These are phyloP conservation scores for Omphaloscelis lunosa DNA, from an alignment of 2,888 invertebrate genomes.

Conservation along the genomic window DNA sequence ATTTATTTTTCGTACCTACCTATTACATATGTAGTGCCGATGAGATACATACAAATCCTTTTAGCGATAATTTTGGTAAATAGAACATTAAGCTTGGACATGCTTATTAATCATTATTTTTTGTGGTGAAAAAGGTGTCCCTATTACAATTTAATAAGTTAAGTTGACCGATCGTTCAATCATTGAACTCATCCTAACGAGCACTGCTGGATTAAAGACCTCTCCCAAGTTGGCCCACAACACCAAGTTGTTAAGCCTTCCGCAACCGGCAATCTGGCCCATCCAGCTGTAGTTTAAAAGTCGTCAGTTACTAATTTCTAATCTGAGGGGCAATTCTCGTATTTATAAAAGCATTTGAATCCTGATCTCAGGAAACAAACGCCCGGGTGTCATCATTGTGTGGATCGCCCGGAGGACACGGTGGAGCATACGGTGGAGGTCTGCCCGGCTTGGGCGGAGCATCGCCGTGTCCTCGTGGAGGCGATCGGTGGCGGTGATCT, in stretches of 20 bases:
- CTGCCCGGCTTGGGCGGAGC: no score
- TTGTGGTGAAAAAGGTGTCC: background rate
- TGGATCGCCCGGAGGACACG: no score
- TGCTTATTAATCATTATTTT: background rate
- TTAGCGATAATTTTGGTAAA: background rate
- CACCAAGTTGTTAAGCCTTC: background rate
- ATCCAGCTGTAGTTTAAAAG: background rate
- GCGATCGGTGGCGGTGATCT: no score
- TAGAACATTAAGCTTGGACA: background rate
- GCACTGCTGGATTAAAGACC: background rate
- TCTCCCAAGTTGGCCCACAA: background rate
- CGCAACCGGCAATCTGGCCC: background rate
- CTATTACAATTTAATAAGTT: background rate
- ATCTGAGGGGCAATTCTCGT: background rate
- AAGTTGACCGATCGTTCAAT: background rate
- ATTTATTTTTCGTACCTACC: background rate
- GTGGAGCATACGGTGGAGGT: no score
- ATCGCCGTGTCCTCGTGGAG: no score
- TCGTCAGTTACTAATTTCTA: background rate
- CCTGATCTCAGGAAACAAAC: fast-evolving
- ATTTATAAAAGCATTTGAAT: background rate
- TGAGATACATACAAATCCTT: background rate
- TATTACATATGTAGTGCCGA: background rate
- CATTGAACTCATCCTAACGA: background rate
- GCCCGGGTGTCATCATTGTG: no score